Evolutionary conservation across 2,113 vertebrate genomes (phyloP), one percentile per base, ranked within the genome.

Genomic region (Chionomys nivalis): DNA sequence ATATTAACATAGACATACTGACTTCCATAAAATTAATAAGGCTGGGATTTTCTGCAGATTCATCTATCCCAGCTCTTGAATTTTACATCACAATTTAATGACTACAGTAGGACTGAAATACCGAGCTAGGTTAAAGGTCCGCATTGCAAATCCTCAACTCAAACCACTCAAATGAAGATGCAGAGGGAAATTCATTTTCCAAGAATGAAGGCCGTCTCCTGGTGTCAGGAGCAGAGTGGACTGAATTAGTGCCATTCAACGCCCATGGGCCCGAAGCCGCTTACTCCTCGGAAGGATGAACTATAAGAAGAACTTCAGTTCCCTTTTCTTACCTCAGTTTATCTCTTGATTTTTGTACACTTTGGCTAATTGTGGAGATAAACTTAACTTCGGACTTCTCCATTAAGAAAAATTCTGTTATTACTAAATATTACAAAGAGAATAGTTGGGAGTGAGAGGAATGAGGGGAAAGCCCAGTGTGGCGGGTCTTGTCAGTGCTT

Each of bases 331-430:
- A 79, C 49, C 49, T 96, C 55, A 81, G 66, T 47, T 81, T 58
- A 83, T 47, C 23, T 89, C 78, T 91, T 89, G 3, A 39, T 91
- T 89, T 96, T 85, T 78, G 87, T 33, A 83, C 4, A 47, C 47
- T 89, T 96, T 70, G n/a, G 85, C 78, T 49, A 87, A 91, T 93
- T 47, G 21, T 85, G 21, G 79, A 33, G 70, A 82, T 89, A 93
- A 96, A 92, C 93, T 61, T 92, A 93, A 76, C 49, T 90, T 88
- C 39, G 61, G 65, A 1, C 5, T 83, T 93, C 68, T 96, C 87
- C 76, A 73, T 90, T 93, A 96, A 94, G 92, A 94, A 94, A 93
- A 93, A 73, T 83, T 72, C 58, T 95, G n/a, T 95, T 76, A 77
- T 77, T 73, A 68, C 65, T 87, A 73, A 86, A 77, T 21, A 87